A percentile compares a stretch with the other conserved stretches of the same genome.
These are phyloP conservation scores for Phasia obesa DNA, from an alignment of 2,888 invertebrate genomes.

Conservation along the genomic window DNA sequence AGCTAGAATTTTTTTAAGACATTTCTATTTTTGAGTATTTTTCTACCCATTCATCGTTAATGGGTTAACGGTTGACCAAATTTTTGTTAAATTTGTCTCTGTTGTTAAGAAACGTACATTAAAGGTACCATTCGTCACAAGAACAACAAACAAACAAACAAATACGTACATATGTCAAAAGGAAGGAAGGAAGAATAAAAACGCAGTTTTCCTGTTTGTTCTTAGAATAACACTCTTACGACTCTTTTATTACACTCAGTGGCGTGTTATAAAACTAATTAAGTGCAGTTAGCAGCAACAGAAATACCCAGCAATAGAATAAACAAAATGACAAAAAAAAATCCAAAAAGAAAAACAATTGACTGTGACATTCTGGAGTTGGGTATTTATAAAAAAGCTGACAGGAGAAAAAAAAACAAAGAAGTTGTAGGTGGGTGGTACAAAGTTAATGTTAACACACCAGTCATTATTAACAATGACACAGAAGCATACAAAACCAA, in stretches of 20 bases:
- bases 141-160: neutral
- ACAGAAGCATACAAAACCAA: slow-evolving; percentile 66
- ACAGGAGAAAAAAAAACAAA: neutral
- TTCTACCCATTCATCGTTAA: too few relatives aligned
- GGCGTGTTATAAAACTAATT: slow-evolving; percentile 79
- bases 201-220: slow-evolving; percentile 12
- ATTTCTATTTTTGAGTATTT: too few relatives aligned
- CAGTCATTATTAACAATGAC: slow-evolving; percentile 65
- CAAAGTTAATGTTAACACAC: slow-evolving; percentile 51
- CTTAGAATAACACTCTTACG: slow-evolving; percentile 32
- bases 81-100: too few relatives aligned
- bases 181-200: slow-evolving; percentile 2
- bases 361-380: slow-evolving; percentile 47
- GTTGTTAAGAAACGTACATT: neutral
- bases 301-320: slow-evolving; percentile 35
- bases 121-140: neutral
- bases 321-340: slow-evolving; percentile 48
- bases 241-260: slow-evolving; percentile 51
- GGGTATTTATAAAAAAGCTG: neutral
- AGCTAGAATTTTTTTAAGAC: too few relatives aligned
- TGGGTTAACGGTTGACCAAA: too few relatives aligned
- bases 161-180: neutral
- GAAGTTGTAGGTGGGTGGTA: neutral
- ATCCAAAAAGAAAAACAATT: slow-evolving; percentile 51
- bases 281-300: slow-evolving; percentile 76